Evolutionary conservation across 2,797 vertebrate species (phyloP).

Genomic region (Telmatherina bonti): DNA sequence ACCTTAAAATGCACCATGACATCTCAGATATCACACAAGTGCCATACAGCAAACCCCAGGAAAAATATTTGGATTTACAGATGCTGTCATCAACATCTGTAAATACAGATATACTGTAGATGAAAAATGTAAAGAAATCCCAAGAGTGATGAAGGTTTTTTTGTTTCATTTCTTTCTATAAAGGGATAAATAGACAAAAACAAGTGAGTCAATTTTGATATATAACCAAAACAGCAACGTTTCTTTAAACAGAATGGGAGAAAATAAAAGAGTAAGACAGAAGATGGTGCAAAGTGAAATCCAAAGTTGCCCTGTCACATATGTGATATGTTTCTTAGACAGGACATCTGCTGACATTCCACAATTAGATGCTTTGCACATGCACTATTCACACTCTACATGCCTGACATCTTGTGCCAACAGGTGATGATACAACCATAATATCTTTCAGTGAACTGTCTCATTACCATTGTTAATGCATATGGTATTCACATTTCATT

Average conservation of each 20-base stretch:
- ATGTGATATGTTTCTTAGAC: constrained; percentile 29
- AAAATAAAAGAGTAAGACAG: neutral
- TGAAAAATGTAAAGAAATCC: neutral
- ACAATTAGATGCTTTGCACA: constrained; percentile 42
- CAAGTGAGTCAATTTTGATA: neutral
- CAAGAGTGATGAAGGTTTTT: too few species aligned
- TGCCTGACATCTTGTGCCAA: constrained; percentile 49
- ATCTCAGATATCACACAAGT: neutral
- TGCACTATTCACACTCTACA: constrained; percentile 25
- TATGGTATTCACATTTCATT: constrained; percentile 22
- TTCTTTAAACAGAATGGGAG: neutral
- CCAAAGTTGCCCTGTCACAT: constrained; percentile 12
- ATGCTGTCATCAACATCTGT: neutral
- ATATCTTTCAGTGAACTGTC: constrained; percentile 58
- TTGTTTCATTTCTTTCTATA: neutral
- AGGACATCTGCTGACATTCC: constrained; percentile 7
- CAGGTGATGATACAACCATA: constrained; percentile 55
- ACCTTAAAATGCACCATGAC: neutral
- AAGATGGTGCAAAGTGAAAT: neutral
- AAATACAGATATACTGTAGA: neutral
- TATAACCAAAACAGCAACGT: neutral
- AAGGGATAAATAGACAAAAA: neutral
- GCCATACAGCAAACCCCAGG: neutral
- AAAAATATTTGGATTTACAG: too few species aligned
- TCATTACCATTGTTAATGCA: constrained; percentile 64